Evolutionary conservation across 2,797 vertebrate genomes (phyloP).

Genomic region (Platyrinchus mystaceus): DNA sequence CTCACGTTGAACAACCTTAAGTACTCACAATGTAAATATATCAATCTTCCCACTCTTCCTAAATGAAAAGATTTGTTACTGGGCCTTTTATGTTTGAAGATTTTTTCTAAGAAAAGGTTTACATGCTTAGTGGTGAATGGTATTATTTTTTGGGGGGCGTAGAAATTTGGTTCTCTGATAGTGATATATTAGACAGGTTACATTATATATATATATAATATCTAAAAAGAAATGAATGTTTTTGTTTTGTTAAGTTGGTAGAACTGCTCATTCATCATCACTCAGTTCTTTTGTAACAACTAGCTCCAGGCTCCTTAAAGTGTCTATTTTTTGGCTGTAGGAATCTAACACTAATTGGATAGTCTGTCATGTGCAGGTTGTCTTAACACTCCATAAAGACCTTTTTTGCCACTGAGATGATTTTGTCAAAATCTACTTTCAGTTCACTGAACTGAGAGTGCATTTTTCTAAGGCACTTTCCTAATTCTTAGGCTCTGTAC

Average conservation of each 20-base stretch:
- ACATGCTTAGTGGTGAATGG: neutral
- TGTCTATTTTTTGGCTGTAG: constrained; percentile 32
- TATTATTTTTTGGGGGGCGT: neutral
- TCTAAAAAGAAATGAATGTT: neutral
- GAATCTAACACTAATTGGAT: constrained; percentile 15
- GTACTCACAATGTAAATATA: neutral
- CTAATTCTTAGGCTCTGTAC: neutral
- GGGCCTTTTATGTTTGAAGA: neutral
- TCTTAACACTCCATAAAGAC: constrained; percentile 13
- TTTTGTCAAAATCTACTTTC: constrained; percentile 33
- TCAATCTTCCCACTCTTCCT: neutral
- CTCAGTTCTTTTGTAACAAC: neutral
- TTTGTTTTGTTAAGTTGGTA: neutral
- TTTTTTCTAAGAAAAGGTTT: neutral
- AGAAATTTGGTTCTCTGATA: neutral
- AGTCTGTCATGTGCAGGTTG: neutral
- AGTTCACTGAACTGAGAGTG: constrained; percentile 43
- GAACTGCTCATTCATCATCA: neutral
- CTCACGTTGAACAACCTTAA: neutral
- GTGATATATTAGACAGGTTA: neutral
- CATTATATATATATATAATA: neutral
- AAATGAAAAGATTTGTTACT: neutral
- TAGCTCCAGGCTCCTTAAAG: constrained; percentile 39
- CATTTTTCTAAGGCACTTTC: constrained; percentile 32
- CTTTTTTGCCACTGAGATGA: neutral